Evolutionary conservation across 2,797 vertebrate species (phyloP), one percentile per base, ranked within the genome.

Genomic region (Neomorphus geoffroyi): DNA sequence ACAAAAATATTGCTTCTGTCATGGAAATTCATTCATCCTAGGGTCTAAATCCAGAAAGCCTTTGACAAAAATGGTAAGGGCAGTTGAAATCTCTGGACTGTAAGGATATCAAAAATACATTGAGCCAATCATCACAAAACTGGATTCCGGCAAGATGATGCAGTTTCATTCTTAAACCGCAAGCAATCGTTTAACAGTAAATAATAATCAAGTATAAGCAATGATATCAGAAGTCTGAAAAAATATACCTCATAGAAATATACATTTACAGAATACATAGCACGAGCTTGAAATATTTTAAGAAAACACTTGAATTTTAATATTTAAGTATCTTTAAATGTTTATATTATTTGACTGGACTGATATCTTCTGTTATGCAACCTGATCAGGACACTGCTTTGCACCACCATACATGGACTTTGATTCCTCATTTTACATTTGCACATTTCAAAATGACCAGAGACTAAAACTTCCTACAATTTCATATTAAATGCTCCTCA

Each of bases 1-100:
- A 93, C 96, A 97, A 98, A 98, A 93, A 96, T 82, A 97, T 96
- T 95, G 62, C 87, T 86, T 92, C 96, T 89, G 97, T 98, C 96
- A 98, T 93, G 96, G 94, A 88, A 88, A 96, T 95, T 87, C 95
- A 93, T 80, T 92, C 88, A 75, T 75, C 83, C 95, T 94, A 94
- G 43, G 51, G 60, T 80, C 91, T 93, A 93, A 94, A 92, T 90
- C 58, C 94, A 97, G 80, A 96, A 86, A 95, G 58, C 88, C 89
- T 94, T 79, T 74, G 95, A 84, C 48, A 96, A 91, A 86, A 94
- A 82, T n/a, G 79, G 69, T 57, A 62, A 93, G 66, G 92, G 56
- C 54, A 74, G 82, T 27, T 92, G 91, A 85, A 85, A 81, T 45
- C 77, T 84, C 80, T 94, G 64, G 88, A 92, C 71, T 92, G 82